phyloP scores from a whole-genome alignment of 2,888 invertebrate genomes.

The Fragum whitleyi region DNA sequence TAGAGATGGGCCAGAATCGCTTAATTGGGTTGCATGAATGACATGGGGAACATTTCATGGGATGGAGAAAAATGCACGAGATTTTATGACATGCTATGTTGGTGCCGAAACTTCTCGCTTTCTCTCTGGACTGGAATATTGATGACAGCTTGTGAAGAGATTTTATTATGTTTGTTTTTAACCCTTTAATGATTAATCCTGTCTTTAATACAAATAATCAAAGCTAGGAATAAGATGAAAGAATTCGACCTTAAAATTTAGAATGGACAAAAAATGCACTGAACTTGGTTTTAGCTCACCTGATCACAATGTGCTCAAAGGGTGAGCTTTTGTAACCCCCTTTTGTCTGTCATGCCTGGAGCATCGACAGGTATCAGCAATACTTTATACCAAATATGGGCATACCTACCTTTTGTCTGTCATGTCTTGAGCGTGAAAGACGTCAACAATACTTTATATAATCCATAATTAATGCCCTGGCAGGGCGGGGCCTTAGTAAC shows the following conservation, averaged over 20 bases:
- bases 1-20: conserved; percentile 53
- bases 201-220: neutral
- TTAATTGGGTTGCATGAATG: conserved; percentile 63
- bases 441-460: no score
- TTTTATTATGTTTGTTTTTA: conserved; percentile 29
- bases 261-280: no score
- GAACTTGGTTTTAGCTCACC: no score
- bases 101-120: conserved; percentile 29
- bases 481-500: no score
- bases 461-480: no score
- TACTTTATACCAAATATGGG: no score
- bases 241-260: neutral
- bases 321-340: no score
- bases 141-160: conserved; percentile 29
- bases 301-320: no score
- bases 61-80: conserved; percentile 43
- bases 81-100: conserved; percentile 47
- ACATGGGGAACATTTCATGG: conserved; percentile 45
- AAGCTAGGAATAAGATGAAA: neutral
- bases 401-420: no score
- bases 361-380: no score
- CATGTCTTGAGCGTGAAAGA: no score
- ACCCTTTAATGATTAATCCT: conserved; percentile 14
- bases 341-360: no score
- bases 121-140: conserved; percentile 23